Percentiles rank a stretch among this genome's conserved stretches.
Conservation (phyloP, 2,113 vertebrate genomes). For the Sylvilagus bachmani region DNA sequence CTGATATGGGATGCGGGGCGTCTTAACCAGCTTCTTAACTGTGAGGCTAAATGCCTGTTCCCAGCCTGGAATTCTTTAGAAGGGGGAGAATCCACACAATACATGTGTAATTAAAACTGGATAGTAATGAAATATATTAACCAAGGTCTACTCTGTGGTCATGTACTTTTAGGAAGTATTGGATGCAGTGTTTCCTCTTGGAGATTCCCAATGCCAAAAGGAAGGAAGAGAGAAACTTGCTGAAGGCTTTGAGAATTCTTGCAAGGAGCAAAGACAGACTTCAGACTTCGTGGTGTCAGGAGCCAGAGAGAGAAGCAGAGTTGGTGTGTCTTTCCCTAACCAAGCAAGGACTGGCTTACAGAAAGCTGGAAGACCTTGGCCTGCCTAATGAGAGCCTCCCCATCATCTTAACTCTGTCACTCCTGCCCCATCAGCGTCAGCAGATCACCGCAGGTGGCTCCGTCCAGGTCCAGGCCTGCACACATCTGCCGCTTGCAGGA, state of each 20-base stretch:
- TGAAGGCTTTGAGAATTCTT: conserved; percentile 15
- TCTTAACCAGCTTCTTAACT: no score
- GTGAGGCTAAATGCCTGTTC: no score
- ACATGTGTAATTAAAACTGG: conserved; percentile 28
- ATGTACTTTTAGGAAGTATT: background rate
- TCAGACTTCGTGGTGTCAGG: background rate
- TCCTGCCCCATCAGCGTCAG: background rate
- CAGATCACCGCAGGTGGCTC: no score
- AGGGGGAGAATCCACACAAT: background rate
- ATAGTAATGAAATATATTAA: background rate
- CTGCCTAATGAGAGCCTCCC: background rate
- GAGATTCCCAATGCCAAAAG: background rate
- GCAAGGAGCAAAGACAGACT: background rate
- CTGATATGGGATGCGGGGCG: no score
- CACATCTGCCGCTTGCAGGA: background rate
- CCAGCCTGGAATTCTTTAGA: background rate
- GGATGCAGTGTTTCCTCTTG: background rate
- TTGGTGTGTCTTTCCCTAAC: background rate
- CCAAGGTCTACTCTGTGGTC: background rate
- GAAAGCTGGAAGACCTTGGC: background rate
- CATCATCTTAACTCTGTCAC: background rate
- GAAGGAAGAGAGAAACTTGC: background rate
- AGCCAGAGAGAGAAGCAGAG: background rate
- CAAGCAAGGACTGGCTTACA: background rate
- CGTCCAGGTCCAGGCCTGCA: background rate